Percentiles rank a stretch among this genome's conserved stretches.
These are phyloP conservation scores for Macrophya alboannulata DNA, from an alignment of 2,888 invertebrate genomes.

Conservation along the genomic window DNA sequence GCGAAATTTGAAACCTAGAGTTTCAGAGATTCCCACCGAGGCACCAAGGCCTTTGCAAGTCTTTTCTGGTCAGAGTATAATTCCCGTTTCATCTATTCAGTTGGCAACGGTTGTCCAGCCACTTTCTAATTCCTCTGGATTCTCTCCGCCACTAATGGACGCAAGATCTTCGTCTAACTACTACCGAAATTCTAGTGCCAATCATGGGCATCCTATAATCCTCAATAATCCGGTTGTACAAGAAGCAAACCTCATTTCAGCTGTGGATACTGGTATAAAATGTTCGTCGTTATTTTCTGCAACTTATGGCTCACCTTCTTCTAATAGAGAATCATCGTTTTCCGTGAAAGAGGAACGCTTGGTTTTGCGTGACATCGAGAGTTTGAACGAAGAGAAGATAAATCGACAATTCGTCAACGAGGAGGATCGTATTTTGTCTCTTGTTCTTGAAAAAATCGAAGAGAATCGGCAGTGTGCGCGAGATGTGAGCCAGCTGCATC, in stretches of 20 bases:
- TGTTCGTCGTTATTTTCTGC: not conserved
- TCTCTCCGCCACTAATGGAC: not conserved
- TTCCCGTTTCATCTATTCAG: slow-evolving; percentile 37
- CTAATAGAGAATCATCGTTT: not conserved
- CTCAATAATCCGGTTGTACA: slow-evolving; percentile 13
- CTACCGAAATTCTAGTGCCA: not conserved
- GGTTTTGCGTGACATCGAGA: not conserved
- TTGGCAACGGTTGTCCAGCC: slow-evolving; percentile 14
- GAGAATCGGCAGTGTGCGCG: not conserved
- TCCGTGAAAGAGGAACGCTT: not conserved
- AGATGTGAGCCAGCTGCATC: not conserved
- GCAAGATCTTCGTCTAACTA: not conserved
- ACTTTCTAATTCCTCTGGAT: slow-evolving; percentile 11
- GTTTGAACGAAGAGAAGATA: not conserved
- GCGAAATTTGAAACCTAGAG: not conserved
- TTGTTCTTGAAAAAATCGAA: slow-evolving; percentile 18
- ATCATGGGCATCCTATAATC: not conserved
- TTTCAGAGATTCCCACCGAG: not conserved
- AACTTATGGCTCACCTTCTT: not conserved
- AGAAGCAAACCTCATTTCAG: not conserved
- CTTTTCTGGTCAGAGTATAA: slow-evolving; percentile 20
- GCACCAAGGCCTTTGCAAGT: slow-evolving; percentile 33
- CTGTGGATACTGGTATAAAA: not conserved
- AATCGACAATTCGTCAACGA: slow-evolving; percentile 11
- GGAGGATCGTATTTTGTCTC: slow-evolving; percentile 9